Evolutionary conservation across 1,140 invertebrate species (phyloP).

Genomic region (Drosophila pandora): DNA sequence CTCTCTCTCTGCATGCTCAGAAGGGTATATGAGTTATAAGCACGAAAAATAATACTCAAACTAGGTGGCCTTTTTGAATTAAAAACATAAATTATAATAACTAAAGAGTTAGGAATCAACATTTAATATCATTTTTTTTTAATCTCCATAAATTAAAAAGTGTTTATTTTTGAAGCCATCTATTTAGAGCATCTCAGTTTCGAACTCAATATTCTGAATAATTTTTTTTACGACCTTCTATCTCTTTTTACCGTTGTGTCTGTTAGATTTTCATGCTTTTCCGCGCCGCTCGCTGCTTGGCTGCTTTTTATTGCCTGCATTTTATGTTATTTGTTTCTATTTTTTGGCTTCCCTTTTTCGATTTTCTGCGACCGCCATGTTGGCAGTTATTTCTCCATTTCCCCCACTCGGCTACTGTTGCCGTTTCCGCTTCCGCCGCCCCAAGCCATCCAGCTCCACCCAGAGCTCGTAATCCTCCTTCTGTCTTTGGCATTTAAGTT

Average conservation of each 20-base stretch:
- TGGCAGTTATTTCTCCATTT: conserved; percentile 71
- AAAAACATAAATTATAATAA: background rate
- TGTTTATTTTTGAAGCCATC: background rate
- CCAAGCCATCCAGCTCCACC: background rate
- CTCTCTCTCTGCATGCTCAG: conserved; percentile 14
- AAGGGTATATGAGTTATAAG: background rate
- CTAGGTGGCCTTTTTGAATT: background rate
- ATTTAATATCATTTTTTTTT: background rate
- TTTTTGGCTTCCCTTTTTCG: conserved; percentile 21
- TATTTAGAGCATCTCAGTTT: background rate
- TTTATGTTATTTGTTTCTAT: conserved; percentile 71
- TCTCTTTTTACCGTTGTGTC: conserved; percentile 24
- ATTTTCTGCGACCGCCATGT: conserved; percentile 37
- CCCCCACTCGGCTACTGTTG: conserved; percentile 1
- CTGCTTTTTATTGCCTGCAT: conserved; percentile 76
- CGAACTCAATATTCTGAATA: background rate
- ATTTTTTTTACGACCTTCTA: conserved; percentile 19
- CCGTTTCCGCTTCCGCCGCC: conserved; percentile 33
- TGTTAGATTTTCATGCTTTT: conserved; percentile 57
- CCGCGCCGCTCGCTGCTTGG: conserved; percentile 62
- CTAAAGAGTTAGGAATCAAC: no score
- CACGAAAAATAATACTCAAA: background rate
- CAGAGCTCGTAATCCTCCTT: conserved; percentile 32
- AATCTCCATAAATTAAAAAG: background rate
- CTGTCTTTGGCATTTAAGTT: conserved; percentile 58